Evolutionary conservation across 2,797 vertebrate genomes (phyloP), one percentile per base, ranked within the genome.

Genomic region (Ctenopoma multispine): DNA sequence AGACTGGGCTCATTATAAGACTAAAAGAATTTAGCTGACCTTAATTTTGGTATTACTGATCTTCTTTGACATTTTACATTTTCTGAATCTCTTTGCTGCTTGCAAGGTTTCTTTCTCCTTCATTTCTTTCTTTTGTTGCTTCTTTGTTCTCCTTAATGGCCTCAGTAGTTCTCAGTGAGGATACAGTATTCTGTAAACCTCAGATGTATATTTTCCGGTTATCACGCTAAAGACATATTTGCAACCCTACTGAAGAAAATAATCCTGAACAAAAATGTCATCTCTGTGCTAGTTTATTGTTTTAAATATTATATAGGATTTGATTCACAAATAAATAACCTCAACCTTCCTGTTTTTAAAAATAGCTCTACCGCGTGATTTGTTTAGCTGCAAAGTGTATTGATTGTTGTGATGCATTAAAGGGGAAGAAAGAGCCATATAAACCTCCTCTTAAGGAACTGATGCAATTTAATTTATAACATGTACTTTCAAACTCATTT

Each of bases 371-470:
- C 9, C 9, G 24, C 20, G 18, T 27, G 48, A 56, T 60, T 40
- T n/a, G 58, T 58, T 38, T 18, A 55, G 1, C 36, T 44, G 8
- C 14, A 13, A 13, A 2, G 5, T 46, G 13, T 18, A 57, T 50
- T 60, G 58, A 62, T 63, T 71, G 54, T 54, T 49, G 17, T 12
- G 17, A 21, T 62, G 18, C 27, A 23, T 61, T 51, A 57, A 47
- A 18, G 14, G n/a, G 18, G 43, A 38, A 21, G 34, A 59, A n/a
- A 8, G 20, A 17, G 18, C 7, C 20, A 40, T 29, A 56, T 47
- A 38, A 58, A 59, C 54, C 36, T 27, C 69, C 48, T 55, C 48
- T 64, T 60, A 54, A 64, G 17, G 5, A 23, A 62, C 65, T 56
- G 0, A 64, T 77, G 5, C 7, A 38, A 20, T 81, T 54, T 58